Percentiles rank a stretch among this genome's conserved stretches.
phyloP scores from a whole-genome alignment of 1,140 invertebrate species.

The Lasaia peninsularis region DNA sequence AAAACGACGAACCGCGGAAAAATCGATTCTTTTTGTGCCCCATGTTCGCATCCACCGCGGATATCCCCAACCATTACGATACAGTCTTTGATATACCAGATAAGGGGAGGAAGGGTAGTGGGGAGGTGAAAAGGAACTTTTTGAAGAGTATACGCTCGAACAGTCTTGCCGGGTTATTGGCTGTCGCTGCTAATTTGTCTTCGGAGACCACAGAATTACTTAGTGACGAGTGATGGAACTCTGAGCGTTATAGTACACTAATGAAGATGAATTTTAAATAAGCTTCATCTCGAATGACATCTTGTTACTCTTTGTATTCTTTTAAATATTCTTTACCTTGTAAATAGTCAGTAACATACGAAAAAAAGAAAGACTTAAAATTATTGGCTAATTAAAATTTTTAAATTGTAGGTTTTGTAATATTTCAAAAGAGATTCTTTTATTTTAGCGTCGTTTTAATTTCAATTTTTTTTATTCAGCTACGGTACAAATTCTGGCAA shows the following conservation, averaged over 20 bases:
- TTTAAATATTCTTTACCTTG: no score
- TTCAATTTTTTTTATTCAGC: background rate
- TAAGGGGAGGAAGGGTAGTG: conserved; percentile 33
- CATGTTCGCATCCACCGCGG: conserved; percentile 41
- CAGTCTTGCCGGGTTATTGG: conserved; percentile 50
- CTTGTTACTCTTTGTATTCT: no score
- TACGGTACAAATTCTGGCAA: conserved; percentile 1
- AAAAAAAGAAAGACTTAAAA: no score
- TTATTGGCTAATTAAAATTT: no score
- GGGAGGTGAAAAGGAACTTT: conserved; percentile 46
- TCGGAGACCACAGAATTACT: conserved; percentile 57
- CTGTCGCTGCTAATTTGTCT: conserved; percentile 39
- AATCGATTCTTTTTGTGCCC: conserved; percentile 48
- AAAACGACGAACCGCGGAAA: conserved; percentile 35
- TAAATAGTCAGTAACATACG: no score
- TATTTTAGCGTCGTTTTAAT: background rate
- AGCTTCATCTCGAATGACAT: no score
- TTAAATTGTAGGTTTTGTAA: no score
- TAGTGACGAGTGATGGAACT: conserved; percentile 38
- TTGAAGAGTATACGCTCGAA: conserved; percentile 55
- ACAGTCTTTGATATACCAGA: conserved; percentile 48
- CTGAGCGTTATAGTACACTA: background rate
- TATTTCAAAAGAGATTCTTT: no score
- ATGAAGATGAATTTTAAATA: no score
- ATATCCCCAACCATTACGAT: conserved; percentile 48